Evolutionary conservation across 2,888 invertebrate genomes (phyloP).

Genomic region (Agonopterix heracliana): DNA sequence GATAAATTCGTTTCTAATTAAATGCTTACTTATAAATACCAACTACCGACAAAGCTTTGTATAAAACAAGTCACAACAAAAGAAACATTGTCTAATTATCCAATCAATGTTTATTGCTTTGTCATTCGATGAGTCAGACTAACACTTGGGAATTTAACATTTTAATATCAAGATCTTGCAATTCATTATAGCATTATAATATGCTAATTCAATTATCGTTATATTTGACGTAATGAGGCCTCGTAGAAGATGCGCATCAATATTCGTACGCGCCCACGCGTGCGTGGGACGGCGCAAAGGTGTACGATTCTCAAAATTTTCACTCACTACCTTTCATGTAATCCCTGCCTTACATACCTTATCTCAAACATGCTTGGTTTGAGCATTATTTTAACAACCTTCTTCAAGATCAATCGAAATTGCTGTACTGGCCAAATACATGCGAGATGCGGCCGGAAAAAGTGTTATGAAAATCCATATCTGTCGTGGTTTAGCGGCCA

Average conservation of each 20-base stretch:
- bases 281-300: slow-evolving; percentile 34
- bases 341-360: slow-evolving; percentile 35
- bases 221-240: slow-evolving; percentile 42
- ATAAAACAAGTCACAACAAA: too few species aligned
- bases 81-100: too few species aligned
- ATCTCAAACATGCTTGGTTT: too few species aligned
- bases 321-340: slow-evolving; percentile 39
- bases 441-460: too few species aligned
- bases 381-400: too few species aligned
- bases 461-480: too few species aligned
- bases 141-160: slow-evolving; percentile 14
- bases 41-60: too few species aligned
- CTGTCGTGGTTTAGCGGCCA: too few species aligned
- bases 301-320: slow-evolving; percentile 43
- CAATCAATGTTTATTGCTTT: slow-evolving; percentile 15
- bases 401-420: too few species aligned
- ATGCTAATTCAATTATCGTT: slow-evolving; percentile 39
- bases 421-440: too few species aligned
- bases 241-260: slow-evolving; percentile 39
- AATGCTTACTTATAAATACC: too few species aligned
- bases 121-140: slow-evolving; percentile 28
- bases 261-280: slow-evolving; percentile 49
- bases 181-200: slow-evolving; percentile 25
- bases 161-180: slow-evolving; percentile 22
- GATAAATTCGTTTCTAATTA: too few species aligned